Conservation (phyloP, 2,888 invertebrate genomes). For the Zelleria hepariella region DNA sequence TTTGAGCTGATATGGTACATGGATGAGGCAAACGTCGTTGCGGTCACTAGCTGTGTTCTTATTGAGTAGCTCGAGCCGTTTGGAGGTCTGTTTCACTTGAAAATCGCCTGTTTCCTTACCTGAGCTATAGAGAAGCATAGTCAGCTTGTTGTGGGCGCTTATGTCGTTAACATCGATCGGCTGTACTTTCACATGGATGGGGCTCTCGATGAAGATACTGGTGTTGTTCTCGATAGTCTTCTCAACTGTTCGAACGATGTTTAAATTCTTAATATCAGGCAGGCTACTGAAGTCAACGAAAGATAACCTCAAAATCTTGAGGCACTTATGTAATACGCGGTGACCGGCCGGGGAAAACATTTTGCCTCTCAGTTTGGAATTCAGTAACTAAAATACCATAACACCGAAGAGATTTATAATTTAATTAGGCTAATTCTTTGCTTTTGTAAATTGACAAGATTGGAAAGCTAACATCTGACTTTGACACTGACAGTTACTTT, state of each 20-base stretch:
- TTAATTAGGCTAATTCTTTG: conserved; percentile 7
- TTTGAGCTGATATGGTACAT: conserved; percentile 61
- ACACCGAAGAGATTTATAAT: not conserved
- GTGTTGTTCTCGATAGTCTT: conserved; percentile 61
- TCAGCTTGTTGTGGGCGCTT: conserved; percentile 55
- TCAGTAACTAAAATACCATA: conserved; percentile 8
- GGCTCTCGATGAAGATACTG: conserved; percentile 63
- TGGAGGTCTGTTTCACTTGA: conserved; percentile 61
- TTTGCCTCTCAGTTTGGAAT: conserved; percentile 16
- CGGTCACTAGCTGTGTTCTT: conserved; percentile 50
- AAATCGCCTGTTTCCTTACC: conserved; percentile 59
- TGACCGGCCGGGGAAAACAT: conserved; percentile 53
- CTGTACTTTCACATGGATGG: conserved; percentile 62
- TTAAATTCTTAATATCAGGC: conserved; percentile 58
- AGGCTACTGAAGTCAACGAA: conserved; percentile 51
- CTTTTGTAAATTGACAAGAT: conserved; percentile 8
- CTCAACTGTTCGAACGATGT: conserved; percentile 59
- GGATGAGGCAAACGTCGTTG: conserved; percentile 60
- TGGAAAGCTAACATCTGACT: conserved; percentile 32
- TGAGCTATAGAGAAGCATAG: conserved; percentile 60
- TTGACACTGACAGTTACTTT: conserved; percentile 26
- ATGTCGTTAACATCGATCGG: conserved; percentile 61
- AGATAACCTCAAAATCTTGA: conserved; percentile 68
- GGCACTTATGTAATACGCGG: conserved; percentile 56
- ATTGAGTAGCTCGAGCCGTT: conserved; percentile 57